These are phyloP conservation scores for Acanthochromis polyacanthus DNA, from an alignment of 2,113 vertebrate species.

Conservation along the genomic window DNA sequence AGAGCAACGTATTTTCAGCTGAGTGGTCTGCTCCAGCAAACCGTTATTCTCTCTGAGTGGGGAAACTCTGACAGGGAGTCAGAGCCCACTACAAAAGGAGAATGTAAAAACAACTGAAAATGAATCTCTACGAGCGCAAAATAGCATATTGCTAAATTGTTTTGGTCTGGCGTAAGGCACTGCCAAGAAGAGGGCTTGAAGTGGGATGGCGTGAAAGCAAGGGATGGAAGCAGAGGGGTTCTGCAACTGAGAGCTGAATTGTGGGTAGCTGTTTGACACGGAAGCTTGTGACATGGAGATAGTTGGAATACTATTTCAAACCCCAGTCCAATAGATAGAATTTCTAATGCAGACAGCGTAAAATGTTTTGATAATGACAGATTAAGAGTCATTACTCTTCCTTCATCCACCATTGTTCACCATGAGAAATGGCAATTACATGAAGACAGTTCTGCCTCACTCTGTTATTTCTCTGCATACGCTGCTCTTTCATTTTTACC, in stretches of 20 bases:
- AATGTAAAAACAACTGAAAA: slow-evolving; percentile 76
- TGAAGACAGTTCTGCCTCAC: neutral
- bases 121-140: slow-evolving; percentile 64
- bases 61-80: slow-evolving; percentile 72
- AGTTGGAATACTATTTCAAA: slow-evolving; percentile 24
- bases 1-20: slow-evolving; percentile 51
- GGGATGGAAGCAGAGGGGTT: slow-evolving; percentile 38
- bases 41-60: slow-evolving; percentile 36
- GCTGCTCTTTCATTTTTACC: slow-evolving; percentile 11
- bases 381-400: slow-evolving; percentile 19
- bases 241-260: slow-evolving; percentile 35
- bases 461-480: slow-evolving; percentile 12
- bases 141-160: slow-evolving; percentile 75
- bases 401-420: slow-evolving; percentile 3
- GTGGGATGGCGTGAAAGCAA: slow-evolving; percentile 63
- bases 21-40: slow-evolving; percentile 49
- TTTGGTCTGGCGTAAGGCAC: slow-evolving; percentile 66
- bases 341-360: slow-evolving; percentile 1
- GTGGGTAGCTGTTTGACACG: slow-evolving; percentile 39
- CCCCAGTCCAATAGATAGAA: neutral
- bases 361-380: slow-evolving; percentile 18
- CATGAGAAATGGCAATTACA: neutral
- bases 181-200: slow-evolving; percentile 69
- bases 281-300: slow-evolving; percentile 17
- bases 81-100: slow-evolving; percentile 65